Base-by-base conservation (phyloP, 2,888 invertebrate genomes). In the Rhimphoctona megacephalus region DNA sequence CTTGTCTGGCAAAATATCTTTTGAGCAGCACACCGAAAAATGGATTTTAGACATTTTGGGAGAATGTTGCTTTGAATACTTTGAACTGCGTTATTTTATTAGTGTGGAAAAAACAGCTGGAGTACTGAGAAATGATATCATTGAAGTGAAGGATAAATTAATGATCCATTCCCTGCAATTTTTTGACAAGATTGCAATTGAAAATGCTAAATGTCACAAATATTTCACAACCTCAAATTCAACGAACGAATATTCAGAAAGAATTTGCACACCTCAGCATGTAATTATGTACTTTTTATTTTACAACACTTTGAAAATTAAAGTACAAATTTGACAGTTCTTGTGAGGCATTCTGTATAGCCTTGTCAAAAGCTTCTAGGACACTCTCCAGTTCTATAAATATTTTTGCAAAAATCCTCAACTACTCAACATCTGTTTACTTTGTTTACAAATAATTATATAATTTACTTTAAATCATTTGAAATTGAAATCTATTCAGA, bases 301-400 rank as follows among this genome's bases (percentile, higher is more conserved):
- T 43, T 11, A 9, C 2, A 25, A 57, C 22, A 57, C 30, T 30
- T 25, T 14, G 0, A 14, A 57, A 30, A 30, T 14, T 8, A 11
- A 30, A 14, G 6, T 6, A 30, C 17, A 30, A 61, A 61, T 61
- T 61, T 61, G 61, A 61, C 61, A 61, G 30, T 57, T 57, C 17
- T 1, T 14, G 11, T 4, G 33, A n/a, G 11, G 0, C 19, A 5
- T 8, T 19, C n/a, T 33, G 49, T 33, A 19, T 9, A 33, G 19
- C 30, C 19, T 1, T 30, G 30, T n/a, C 9, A 6, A 30, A 30
- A 25, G 30, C 19, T 49, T 52, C 72, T 52, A 72, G 72, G 72
- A 72, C n/a, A n/a, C n/a, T 30, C 19, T n/a, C 49, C 33, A 9
- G 11, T 49, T 72, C 49, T 72, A 72, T 72, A 33, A 52, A 52